Base-by-base conservation (phyloP, 2,113 vertebrate genomes). In the Mesocricetus auratus region DNA sequence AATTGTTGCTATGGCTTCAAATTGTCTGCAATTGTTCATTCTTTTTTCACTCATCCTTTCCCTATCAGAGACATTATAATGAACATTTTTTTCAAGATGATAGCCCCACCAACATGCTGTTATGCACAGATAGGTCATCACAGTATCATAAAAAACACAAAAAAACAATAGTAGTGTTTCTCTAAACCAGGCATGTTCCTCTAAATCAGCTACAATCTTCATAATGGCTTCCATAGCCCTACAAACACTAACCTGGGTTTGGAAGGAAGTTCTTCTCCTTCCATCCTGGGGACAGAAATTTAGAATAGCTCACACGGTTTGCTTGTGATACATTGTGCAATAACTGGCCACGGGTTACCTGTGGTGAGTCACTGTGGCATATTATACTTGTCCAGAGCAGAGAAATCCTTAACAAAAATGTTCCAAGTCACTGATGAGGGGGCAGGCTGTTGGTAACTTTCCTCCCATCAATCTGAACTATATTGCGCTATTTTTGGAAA, bases 401-500 rank as follows among this genome's bases (percentile, higher is more conserved):
- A 97, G 50, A 93, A 93, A 91, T 79, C 56, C 15, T 94, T 81
- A 64, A 77, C 39, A 33, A 90, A 97, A 94, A 86, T 1, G 8
- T 24, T 88, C 73, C 58, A 95, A 96, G 96, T 97, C 56, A 64
- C 95, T 81, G 66, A 95, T 94, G 62, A 60, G 87, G 64, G 81
- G 96, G 21, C 53, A 74, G 93, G 71, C 11, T 36, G 7, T 66
- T 91, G 79, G 86, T 93, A 86, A 62, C 69, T 97, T 97, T 75
- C 74, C 82, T 83, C 96, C 89, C 58, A 93, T 94, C 69, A 68
- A 45, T 31, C 4, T 62, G 78, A 92, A 58, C 78, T 77, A 45
- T 0, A 0, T 83, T 74, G 83, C 75, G 62, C 33, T 98, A 93
- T 95, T 97, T 98, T 97, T 96, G 93, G 79, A 98, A 97, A 58